A percentile compares a stretch with the other conserved stretches of the same genome.
phyloP scores from a whole-genome alignment of 2,797 vertebrate genomes.

The Argyrosomus regius region DNA sequence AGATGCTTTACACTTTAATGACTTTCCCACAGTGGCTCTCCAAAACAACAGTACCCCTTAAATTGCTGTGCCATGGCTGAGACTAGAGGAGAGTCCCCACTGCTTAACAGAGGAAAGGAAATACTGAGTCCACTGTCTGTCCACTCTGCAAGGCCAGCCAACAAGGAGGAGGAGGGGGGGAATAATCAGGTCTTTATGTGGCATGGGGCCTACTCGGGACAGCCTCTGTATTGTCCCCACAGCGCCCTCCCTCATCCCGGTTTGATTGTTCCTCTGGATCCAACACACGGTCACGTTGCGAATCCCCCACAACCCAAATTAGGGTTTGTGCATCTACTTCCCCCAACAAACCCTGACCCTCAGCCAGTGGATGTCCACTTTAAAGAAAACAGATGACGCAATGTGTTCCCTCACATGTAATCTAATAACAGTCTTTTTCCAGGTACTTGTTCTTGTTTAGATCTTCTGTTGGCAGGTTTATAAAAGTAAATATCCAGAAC shows the following conservation, averaged over 20 bases:
- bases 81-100: slow-evolving; percentile 73
- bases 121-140: slow-evolving; percentile 83
- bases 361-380: slow-evolving; percentile 4
- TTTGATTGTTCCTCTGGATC: slow-evolving; percentile 73
- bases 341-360: slow-evolving; percentile 15
- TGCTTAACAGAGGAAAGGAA: slow-evolving; percentile 74
- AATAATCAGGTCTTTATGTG: slow-evolving; percentile 84
- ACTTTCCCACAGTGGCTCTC: slow-evolving; percentile 86
- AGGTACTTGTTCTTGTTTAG: slow-evolving; percentile 40
- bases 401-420: slow-evolving; percentile 26
- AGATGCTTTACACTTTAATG: slow-evolving; percentile 88
- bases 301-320: slow-evolving; percentile 55
- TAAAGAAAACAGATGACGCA: slow-evolving; percentile 57
- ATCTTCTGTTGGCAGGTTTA: slow-evolving; percentile 32
- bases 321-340: slow-evolving; percentile 42
- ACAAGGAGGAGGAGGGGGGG: slow-evolving; percentile 57
- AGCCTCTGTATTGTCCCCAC: slow-evolving; percentile 76
- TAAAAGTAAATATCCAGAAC: slow-evolving; percentile 37
- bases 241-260: slow-evolving; percentile 53
- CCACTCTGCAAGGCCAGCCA: slow-evolving; percentile 81
- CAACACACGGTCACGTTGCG: slow-evolving; percentile 68
- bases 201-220: slow-evolving; percentile 77
- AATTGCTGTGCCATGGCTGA: slow-evolving; percentile 71
- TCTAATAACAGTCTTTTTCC: slow-evolving; percentile 33
- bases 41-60: slow-evolving; percentile 79